Percentiles rank a stretch among this genome's conserved stretches.
Conservation (phyloP, 2,888 invertebrate species). For the Athalia rosae region DNA sequence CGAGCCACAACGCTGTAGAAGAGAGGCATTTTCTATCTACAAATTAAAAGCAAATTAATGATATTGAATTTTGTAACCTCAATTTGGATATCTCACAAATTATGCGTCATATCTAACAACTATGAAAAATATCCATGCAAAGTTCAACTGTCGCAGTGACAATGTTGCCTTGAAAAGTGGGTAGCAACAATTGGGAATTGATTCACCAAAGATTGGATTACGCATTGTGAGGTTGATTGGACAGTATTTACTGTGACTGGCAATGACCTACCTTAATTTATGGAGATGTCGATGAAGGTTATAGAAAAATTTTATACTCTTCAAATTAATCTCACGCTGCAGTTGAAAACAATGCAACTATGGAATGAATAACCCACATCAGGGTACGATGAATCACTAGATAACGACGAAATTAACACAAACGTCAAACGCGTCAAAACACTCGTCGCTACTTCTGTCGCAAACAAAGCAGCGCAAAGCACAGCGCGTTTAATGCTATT, state of each 20-base stretch:
- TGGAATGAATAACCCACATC: constrained; percentile 1
- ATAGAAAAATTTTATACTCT: background rate
- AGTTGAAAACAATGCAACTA: constrained; percentile 10
- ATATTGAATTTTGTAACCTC: too few relatives aligned
- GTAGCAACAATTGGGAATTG: background rate
- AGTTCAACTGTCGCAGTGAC: background rate
- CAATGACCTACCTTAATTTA: constrained; percentile 40
- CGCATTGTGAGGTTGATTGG: too few relatives aligned
- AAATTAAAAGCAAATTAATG: constrained; percentile 25
- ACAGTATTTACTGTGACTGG: background rate
- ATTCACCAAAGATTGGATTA: too few relatives aligned
- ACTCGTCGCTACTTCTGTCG: background rate
- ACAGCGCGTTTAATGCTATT: background rate
- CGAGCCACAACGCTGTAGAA: constrained; percentile 93
- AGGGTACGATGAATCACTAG: constrained; percentile 30
- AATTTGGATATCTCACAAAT: too few relatives aligned
- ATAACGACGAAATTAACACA: constrained; percentile 6
- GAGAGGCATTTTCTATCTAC: constrained; percentile 83
- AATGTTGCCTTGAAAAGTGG: background rate
- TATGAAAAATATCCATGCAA: too few relatives aligned
- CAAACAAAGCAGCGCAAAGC: background rate
- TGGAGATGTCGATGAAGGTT: background rate
- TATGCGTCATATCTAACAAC: too few relatives aligned
- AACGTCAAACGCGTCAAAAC: constrained; percentile 41
- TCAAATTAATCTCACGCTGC: background rate